Evolutionary conservation across 2,888 invertebrate species (phyloP), one percentile per base, ranked within the genome.

Genomic region (Sinodicranocentrus sp.): DNA sequence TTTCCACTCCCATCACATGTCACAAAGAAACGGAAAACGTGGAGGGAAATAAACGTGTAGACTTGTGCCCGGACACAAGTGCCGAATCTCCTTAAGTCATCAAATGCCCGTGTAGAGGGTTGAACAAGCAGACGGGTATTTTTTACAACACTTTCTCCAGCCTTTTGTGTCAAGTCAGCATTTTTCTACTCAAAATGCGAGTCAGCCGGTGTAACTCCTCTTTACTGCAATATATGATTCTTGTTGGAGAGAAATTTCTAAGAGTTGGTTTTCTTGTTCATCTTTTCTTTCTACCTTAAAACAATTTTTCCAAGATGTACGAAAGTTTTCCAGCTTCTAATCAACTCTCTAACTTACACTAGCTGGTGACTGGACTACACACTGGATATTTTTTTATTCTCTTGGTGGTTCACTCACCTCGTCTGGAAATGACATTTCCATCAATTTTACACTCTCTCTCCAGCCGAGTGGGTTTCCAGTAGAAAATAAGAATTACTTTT

Each of bases 371-470:
- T n/a, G n/a, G n/a, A n/a, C n/a, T n/a, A n/a, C n/a, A n/a, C n/a
- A n/a, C 13, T 52, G n/a, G 13, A 13, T 5, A n/a, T 52, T 52
- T 52, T 17, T 17, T 52, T 52, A 5, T 52, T 8, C 5, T 10
- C 61, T 61, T 10, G n/a, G 19, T 15, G n/a, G n/a, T n/a, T 19
- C 6, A 21, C 13, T 61, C 8, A 67, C 43, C 23, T 67, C 43
- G 28, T 65, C 76, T 76, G 44, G 28, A 48, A 52, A 33, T 48
- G 76, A 76, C 76, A 67, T 76, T 76, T 76, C 76, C 67, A 76
- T 76, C 76, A 76, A 52, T 76, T 76, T 13, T 6, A 8, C 13
- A 8, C 39, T 39, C 39, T 39, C 13, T 39, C 39, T 39, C 13
- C n/a, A n/a, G n/a, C n/a, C n/a, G n/a, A n/a, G n/a, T n/a, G n/a